Conservation (phyloP, 2,888 invertebrate genomes). For the Ditula angustiorana region DNA sequence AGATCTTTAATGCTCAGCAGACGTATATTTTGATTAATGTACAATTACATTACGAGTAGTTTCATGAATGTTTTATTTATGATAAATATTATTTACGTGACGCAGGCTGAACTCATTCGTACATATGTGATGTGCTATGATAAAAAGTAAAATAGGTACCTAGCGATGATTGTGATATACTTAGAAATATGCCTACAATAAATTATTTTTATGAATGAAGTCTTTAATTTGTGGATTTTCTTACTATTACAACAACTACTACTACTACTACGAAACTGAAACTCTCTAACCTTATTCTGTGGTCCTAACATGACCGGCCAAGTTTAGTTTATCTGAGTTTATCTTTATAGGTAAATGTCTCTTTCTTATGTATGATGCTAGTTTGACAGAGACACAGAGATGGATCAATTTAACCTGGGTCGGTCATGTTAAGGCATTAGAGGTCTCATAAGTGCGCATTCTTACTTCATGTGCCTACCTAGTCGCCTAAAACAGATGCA, state of each 20-base stretch:
- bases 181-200: constrained; percentile 12
- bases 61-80: constrained; percentile 3
- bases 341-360: too few relatives aligned
- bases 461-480: neutral
- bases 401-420: too few relatives aligned
- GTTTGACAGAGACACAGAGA: too few relatives aligned
- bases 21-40: constrained; percentile 44
- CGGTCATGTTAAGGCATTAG: too few relatives aligned
- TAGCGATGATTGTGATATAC: constrained; percentile 27
- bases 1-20: constrained; percentile 59
- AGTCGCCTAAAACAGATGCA: neutral
- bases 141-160: neutral
- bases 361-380: too few relatives aligned
- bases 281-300: too few relatives aligned
- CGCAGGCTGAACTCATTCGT: neutral
- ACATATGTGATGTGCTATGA: too few relatives aligned
- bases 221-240: neutral
- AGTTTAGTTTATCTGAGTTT: too few relatives aligned
- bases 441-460: too few relatives aligned
- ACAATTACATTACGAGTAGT: neutral
- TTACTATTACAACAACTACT: neutral
- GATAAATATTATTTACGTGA: neutral
- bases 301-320: too few relatives aligned
- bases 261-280: too few relatives aligned
- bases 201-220: constrained; percentile 12